These are phyloP conservation scores for Melikaiella ostensackeni DNA, from an alignment of 2,888 invertebrate species.

Conservation along the genomic window DNA sequence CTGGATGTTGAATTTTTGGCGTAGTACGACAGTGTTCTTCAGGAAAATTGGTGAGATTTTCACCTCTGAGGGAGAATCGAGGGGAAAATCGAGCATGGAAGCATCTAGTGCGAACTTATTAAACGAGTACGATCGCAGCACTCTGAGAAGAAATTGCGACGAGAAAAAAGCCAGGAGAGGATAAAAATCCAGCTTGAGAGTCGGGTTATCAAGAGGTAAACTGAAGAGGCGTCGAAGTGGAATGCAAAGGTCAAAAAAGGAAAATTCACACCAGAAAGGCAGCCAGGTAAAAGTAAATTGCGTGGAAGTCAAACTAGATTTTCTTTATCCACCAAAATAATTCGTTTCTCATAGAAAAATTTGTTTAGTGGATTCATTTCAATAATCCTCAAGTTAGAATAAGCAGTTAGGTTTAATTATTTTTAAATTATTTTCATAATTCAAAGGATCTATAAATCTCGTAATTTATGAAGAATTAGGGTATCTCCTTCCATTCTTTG, in stretches of 20 bases:
- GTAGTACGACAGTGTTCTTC: not conserved
- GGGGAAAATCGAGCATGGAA: not conserved
- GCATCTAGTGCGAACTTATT: not conserved
- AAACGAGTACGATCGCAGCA: constrained; percentile 17
- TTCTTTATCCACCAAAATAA: not conserved
- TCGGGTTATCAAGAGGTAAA: constrained; percentile 10
- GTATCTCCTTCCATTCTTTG: not conserved
- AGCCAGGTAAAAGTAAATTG: not conserved
- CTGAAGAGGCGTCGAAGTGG: not conserved
- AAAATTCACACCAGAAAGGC: not conserved
- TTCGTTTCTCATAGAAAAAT: too few relatives aligned
- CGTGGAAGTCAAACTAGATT: not conserved
- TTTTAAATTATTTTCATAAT: not conserved
- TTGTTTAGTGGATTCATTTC: too few relatives aligned
- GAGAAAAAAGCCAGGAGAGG: not conserved
- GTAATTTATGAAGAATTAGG: constrained; percentile 3
- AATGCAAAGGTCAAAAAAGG: not conserved
- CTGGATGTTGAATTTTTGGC: not conserved
- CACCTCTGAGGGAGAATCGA: not conserved
- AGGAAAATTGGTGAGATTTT: constrained; percentile 6
- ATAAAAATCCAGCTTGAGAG: not conserved
- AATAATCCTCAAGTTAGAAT: not conserved
- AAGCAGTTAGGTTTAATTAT: not conserved
- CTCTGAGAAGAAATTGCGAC: constrained; percentile 13
- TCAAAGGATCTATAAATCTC: not conserved